A percentile compares a stretch with the other conserved stretches of the same genome.
Evolutionary conservation across 2,797 vertebrate genomes (phyloP).

Genomic region (Peromyscus melanophrys): DNA sequence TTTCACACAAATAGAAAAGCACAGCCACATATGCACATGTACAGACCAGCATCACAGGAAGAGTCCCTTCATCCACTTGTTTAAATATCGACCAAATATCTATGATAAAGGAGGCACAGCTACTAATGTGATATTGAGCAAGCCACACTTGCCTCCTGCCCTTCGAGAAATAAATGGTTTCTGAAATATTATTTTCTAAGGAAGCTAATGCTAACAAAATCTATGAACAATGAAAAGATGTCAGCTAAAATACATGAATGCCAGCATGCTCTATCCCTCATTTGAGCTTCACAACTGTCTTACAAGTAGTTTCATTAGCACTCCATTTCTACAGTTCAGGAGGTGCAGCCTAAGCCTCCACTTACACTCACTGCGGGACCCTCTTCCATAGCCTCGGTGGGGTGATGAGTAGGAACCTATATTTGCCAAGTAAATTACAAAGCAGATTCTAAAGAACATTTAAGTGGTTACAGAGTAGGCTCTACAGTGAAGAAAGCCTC

Average conservation of each 20-base stretch:
- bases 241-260: not conserved
- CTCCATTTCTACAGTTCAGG: not conserved
- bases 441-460: not conserved
- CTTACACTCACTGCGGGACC: not conserved
- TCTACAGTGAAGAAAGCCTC: not conserved
- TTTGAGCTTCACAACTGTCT: not conserved
- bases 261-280: not conserved
- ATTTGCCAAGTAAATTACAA: not conserved
- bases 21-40: not conserved
- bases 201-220: not conserved
- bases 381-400: fast-evolving
- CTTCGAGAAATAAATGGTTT: not conserved
- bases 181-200: conserved; percentile 19
- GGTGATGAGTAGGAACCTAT: not conserved
- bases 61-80: not conserved
- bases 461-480: too few species aligned
- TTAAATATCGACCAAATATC: conserved; percentile 11
- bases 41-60: not conserved
- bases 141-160: not conserved
- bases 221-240: not conserved
- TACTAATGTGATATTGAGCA: not conserved
- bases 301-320: not conserved
- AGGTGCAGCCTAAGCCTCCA: not conserved
- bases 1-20: conserved; percentile 2
- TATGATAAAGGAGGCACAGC: not conserved